These are phyloP conservation scores for Neostethus bicornis DNA, from an alignment of 2,797 vertebrate genomes.

Conservation along the genomic window DNA sequence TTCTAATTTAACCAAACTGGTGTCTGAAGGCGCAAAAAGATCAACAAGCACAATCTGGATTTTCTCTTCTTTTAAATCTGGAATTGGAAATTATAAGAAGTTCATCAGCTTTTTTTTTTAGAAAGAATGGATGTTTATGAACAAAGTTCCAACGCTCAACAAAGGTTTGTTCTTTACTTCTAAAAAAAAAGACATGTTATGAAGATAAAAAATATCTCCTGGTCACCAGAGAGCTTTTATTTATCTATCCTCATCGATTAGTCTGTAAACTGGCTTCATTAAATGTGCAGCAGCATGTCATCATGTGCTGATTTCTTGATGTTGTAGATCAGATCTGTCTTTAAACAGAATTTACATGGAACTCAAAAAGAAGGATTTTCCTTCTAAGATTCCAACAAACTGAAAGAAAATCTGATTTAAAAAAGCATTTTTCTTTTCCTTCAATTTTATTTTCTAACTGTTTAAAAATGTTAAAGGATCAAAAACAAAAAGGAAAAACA, in stretches of 20 bases:
- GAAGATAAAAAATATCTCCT: background rate
- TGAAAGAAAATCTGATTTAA: background rate
- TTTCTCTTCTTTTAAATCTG: conserved; percentile 34
- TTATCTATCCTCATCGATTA: conserved; percentile 11
- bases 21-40: conserved; percentile 13
- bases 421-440: background rate
- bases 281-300: conserved; percentile 6
- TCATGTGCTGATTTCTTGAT: conserved; percentile 12
- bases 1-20: no score
- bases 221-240: conserved; percentile 1
- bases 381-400: conserved; percentile 20
- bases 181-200: background rate
- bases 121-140: conserved; percentile 25
- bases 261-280: conserved; percentile 10
- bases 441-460: no score
- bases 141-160: conserved; percentile 55
- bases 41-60: conserved; percentile 17
- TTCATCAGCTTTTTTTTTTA: conserved; percentile 30
- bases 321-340: conserved; percentile 14
- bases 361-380: conserved; percentile 3
- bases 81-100: conserved; percentile 37
- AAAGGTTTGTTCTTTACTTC: conserved; percentile 51
- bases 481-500: background rate
- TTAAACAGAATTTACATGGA: background rate
- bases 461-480: no score